phyloP scores from a whole-genome alignment of 2,113 vertebrate species.

The Nesospiza acunhae region DNA sequence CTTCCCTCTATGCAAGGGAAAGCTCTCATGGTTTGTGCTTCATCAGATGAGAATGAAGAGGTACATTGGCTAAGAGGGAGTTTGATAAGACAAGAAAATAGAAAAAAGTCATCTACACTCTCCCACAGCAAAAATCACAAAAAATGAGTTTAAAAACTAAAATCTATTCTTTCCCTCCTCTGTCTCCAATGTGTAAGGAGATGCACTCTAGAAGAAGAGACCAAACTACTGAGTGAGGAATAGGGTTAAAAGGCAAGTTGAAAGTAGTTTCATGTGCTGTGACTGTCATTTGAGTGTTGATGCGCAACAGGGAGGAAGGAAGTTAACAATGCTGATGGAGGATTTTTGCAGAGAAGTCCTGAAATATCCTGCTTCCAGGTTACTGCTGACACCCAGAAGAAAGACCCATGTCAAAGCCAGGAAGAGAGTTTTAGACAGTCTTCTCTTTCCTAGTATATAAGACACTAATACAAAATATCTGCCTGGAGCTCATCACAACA shows the following conservation, averaged over 20 bases:
- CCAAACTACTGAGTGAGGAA: background rate
- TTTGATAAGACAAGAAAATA: background rate
- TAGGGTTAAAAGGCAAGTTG: background rate
- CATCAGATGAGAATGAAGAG: background rate
- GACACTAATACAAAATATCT: background rate
- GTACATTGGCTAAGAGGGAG: background rate
- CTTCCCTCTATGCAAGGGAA: background rate
- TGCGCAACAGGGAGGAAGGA: background rate
- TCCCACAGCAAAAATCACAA: background rate
- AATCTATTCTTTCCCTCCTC: background rate
- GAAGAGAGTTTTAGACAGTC: background rate
- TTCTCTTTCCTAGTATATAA: background rate
- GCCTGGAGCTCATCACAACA: background rate
- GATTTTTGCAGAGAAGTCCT: background rate
- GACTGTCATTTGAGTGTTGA: background rate
- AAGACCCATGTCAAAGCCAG: background rate
- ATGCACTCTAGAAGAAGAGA: background rate
- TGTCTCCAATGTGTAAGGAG: background rate
- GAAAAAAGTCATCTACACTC: background rate
- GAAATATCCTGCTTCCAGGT: background rate
- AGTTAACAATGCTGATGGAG: background rate
- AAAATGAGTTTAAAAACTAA: background rate
- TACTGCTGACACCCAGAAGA: background rate
- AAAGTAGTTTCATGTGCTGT: background rate
- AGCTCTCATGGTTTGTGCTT: background rate